Percentiles rank a stretch among this genome's conserved stretches.
These are phyloP conservation scores for Metellina segmentata DNA, from an alignment of 2,888 invertebrate genomes.

Conservation along the genomic window DNA sequence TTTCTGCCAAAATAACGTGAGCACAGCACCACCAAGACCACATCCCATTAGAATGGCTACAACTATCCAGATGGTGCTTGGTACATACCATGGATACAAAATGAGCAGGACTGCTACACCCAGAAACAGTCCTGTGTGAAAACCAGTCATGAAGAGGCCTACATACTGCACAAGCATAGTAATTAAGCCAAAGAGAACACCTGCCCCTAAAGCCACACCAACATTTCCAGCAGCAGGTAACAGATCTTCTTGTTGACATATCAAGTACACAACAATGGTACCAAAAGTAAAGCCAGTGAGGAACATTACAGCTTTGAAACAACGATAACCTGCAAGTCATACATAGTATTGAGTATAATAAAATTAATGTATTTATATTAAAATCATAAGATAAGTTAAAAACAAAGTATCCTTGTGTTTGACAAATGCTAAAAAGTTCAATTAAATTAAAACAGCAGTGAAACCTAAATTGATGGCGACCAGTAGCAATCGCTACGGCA, in stretches of 20 bases:
- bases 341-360: conserved; percentile 1
- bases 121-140: conserved; percentile 86
- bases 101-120: conserved; percentile 80
- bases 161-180: conserved; percentile 91
- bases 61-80: conserved; percentile 85
- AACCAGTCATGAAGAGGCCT: conserved; percentile 90
- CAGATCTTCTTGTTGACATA: conserved; percentile 77
- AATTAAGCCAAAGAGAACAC: conserved; percentile 88
- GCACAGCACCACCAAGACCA: conserved; percentile 87
- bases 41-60: conserved; percentile 86
- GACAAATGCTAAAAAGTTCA: too few relatives aligned
- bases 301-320: conserved; percentile 93
- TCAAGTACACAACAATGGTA: conserved; percentile 88
- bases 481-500: too few relatives aligned
- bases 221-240: conserved; percentile 80
- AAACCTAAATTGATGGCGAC: too few relatives aligned
- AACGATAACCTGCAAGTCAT: conserved; percentile 87
- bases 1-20: conserved; percentile 89
- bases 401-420: too few relatives aligned
- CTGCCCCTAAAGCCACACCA: conserved; percentile 88
- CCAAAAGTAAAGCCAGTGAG: conserved; percentile 93
- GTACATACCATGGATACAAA: conserved; percentile 77
- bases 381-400: neutral
- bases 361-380: neutral
- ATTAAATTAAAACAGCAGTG: too few relatives aligned